phyloP scores from a whole-genome alignment of 2,797 vertebrate species.

The Pipistrellus pipistrellus region DNA sequence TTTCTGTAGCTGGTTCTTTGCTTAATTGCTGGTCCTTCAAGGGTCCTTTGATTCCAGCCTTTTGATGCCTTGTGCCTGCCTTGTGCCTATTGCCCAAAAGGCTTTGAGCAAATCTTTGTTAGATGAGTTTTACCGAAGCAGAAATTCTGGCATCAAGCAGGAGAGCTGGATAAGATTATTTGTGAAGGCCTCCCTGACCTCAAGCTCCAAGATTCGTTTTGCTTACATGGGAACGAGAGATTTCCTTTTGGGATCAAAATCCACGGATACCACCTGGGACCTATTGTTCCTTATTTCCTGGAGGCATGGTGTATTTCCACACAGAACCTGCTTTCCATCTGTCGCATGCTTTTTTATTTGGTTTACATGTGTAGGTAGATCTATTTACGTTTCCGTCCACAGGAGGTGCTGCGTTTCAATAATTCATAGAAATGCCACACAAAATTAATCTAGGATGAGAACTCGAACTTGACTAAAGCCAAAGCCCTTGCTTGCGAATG shows the following conservation, averaged over 20 bases:
- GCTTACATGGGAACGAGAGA: conserved; percentile 41
- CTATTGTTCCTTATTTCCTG: conserved; percentile 67
- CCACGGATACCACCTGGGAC: neutral
- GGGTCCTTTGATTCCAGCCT: neutral
- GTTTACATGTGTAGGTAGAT: conserved; percentile 80
- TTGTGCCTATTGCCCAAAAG: too few relatives aligned
- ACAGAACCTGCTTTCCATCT: conserved; percentile 13
- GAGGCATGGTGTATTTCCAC: neutral
- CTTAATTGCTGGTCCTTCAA: neutral
- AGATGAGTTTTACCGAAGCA: conserved; percentile 29
- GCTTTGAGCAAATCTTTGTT: neutral
- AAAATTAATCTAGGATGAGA: conserved; percentile 85
- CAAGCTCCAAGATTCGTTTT: conserved; percentile 51
- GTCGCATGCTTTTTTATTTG: conserved; percentile 72
- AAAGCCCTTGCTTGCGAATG: conserved; percentile 78
- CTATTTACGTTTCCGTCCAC: conserved; percentile 82
- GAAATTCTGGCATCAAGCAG: neutral
- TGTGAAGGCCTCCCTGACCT: conserved; percentile 54
- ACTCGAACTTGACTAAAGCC: conserved; percentile 84
- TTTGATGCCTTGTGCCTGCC: neutral
- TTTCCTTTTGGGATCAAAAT: conserved; percentile 64
- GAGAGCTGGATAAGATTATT: neutral
- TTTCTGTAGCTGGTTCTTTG: neutral
- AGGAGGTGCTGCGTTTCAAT: conserved; percentile 82
- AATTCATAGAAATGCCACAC: conserved; percentile 87